These are phyloP conservation scores for Cyprinella venusta DNA, from an alignment of 2,797 vertebrate species.

Conservation along the genomic window DNA sequence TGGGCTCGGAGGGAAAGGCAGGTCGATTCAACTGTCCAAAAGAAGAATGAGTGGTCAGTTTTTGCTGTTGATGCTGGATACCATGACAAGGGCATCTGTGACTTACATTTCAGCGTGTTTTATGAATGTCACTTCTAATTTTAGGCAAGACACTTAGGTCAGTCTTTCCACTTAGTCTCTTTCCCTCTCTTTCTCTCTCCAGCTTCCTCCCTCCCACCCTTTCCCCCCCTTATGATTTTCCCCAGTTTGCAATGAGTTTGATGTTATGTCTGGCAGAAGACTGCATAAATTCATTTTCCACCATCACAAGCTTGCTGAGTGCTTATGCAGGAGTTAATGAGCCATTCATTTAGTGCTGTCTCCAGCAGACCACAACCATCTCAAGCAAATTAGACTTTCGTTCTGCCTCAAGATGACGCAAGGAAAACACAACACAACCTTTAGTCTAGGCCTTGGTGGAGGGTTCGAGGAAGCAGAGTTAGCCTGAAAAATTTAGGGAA, in stretches of 20 bases:
- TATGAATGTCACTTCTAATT: conserved; percentile 21
- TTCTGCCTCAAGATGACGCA: conserved; percentile 24
- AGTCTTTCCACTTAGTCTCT: conserved; percentile 27
- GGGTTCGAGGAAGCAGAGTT: background rate
- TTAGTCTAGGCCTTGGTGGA: conserved; percentile 10
- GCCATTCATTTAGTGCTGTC: conserved; percentile 76
- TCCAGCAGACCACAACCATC: conserved; percentile 69
- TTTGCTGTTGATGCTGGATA: conserved; percentile 52
- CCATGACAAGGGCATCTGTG: conserved; percentile 40
- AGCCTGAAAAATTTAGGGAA: background rate
- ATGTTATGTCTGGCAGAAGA: conserved; percentile 70
- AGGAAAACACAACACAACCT: conserved; percentile 9
- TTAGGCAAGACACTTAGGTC: conserved; percentile 22
- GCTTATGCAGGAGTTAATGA: conserved; percentile 77
- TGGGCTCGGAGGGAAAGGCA: background rate
- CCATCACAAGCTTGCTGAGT: conserved; percentile 67
- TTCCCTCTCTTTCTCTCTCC: conserved; percentile 6
- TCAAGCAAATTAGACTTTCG: conserved; percentile 65
- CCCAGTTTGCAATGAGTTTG: conserved; percentile 40
- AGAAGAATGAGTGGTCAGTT: conserved; percentile 36
- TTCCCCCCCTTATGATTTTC: conserved; percentile 20
- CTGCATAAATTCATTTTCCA: conserved; percentile 71
- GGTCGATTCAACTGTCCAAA: background rate
- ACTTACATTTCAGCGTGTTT: conserved; percentile 38
- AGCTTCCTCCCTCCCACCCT: conserved; percentile 12